Percentiles rank a stretch among this genome's conserved stretches.
Evolutionary conservation across 2,113 vertebrate species (phyloP).

Genomic region (Barbus barbus): DNA sequence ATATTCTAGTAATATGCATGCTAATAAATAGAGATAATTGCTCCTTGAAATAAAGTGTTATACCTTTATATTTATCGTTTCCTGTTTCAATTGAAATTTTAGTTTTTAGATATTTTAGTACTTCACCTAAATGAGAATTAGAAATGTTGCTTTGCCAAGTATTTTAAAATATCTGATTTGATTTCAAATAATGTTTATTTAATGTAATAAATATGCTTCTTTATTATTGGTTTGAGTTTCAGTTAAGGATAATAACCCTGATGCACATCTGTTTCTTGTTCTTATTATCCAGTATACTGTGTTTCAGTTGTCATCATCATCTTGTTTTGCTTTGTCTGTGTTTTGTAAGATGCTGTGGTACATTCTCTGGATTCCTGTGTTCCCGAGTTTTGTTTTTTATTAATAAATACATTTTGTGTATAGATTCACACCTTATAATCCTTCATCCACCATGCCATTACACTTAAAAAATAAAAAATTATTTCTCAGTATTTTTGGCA

Average conservation of each 20-base stretch:
- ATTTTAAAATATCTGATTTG: not conserved
- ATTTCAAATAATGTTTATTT: not conserved
- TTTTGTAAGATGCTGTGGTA: not conserved
- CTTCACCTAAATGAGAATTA: not conserved
- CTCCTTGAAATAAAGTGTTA: too few relatives aligned
- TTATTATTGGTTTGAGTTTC: not conserved
- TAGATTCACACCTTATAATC: not conserved
- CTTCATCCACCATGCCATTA: not conserved
- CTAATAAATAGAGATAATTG: too few relatives aligned
- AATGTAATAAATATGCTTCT: not conserved
- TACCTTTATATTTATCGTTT: too few relatives aligned
- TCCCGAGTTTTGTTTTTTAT: not conserved
- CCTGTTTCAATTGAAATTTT: too few relatives aligned
- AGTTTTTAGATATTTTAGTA: not conserved
- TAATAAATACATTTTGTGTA: not conserved
- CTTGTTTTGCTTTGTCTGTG: not conserved
- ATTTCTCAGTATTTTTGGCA: not conserved
- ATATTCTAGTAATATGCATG: too few relatives aligned
- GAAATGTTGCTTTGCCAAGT: not conserved
- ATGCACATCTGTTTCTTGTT: not conserved
- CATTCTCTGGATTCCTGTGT: not conserved
- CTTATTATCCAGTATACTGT: not conserved
- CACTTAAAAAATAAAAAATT: not conserved
- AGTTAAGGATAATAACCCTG: not conserved
- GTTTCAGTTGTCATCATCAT: not conserved